Base-by-base conservation (phyloP, 2,888 invertebrate genomes). In the Dolomedes plantarius region DNA sequence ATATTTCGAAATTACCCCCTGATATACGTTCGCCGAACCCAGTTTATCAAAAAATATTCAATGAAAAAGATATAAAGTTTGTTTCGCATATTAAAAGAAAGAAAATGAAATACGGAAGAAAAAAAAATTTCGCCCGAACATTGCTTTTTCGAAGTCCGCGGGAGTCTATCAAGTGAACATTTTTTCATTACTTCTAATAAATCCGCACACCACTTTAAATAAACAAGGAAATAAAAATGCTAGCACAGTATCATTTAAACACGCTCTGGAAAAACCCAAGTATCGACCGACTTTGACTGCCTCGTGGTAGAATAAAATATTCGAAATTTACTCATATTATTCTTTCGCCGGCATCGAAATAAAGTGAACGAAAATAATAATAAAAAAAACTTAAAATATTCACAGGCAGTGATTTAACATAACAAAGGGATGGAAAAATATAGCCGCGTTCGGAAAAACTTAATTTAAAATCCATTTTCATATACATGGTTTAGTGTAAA, bases 381-480 rank as follows among this genome's bases (percentile, higher is more conserved):
- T 23, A 56, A 56, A 16, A 46, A 46, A 56, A 16, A 23, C 23
- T 46, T 46, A 23, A 56, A 56, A 56, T 56, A 56, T 56, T 56
- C 56, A 56, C 56, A 56, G 56, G 56, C 56, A 56, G 5, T 56
- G 56, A 56, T 56, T 56, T 56, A 56, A 56, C 56, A 56, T 56
- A 56, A 56, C 56, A 56, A 56, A 23, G 16, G 56, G 56, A 56
- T 23, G 23, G 56, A 56, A 56, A 56, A 56, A 56, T 56, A 56
- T 56, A 3, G 11, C 56, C 23, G 3, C 23, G 56, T 56, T 56
- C 56, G 11, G n/a, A 68, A 76, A 68, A 76, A 71, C 46, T 50
- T 76, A 76, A 76, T 76, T 76, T 76, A 76, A 76, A 67, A 76
- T 71, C 32, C 50, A 56, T 76, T 76, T 76, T 76, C 68, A 76